Base-by-base conservation (phyloP, 2,888 invertebrate species). In the Drosophila nr. fundita region DNA sequence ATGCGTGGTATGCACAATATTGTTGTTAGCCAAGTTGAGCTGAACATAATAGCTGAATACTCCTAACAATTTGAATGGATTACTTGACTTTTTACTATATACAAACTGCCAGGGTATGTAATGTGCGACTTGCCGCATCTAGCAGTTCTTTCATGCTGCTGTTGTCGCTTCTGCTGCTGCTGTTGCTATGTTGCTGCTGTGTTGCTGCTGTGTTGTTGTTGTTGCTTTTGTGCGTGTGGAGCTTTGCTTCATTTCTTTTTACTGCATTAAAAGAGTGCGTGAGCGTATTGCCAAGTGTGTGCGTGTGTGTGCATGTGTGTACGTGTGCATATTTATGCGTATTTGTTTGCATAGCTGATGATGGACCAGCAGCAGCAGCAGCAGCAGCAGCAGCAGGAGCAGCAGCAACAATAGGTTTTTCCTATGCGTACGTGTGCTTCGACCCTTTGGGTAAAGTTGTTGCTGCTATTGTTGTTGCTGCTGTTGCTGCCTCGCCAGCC, bases 311-410 rank as follows among this genome's bases (percentile, higher is more conserved):
- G 59, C 36, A 27, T 42, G 57, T 53, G 55, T 53, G 54, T 52
- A 40, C 61, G 83, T 68, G 83, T 83, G 89, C 90, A 90, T 87
- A 87, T 81, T 91, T 89, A 89, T 90, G 90, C 87, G 91, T 90
- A 90, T 88, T 88, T 90, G 87, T 89, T 82, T 87, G 90, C 89
- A 87, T 86, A 79, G 90, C 90, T 87, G 90, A 90, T 89, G 85
- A 85, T 86, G 82, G 76, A 76, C 89, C 72, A 82, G 77, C 73
- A 77, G 21, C 32, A 54, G 11, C 34, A 38, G 2, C 4, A 18
- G 27, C 75, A 78, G 27, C 73, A 77, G 21, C 68, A 73, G 67
- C 68, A 70, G 15, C 62, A 66, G 13, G 40, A 58, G 13, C 60
- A 65, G 30, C 53, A 45, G 24, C 45, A 45, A 45, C 45, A 45